phyloP scores from a whole-genome alignment of 2,113 vertebrate genomes.

The Agapornis roseicollis region DNA sequence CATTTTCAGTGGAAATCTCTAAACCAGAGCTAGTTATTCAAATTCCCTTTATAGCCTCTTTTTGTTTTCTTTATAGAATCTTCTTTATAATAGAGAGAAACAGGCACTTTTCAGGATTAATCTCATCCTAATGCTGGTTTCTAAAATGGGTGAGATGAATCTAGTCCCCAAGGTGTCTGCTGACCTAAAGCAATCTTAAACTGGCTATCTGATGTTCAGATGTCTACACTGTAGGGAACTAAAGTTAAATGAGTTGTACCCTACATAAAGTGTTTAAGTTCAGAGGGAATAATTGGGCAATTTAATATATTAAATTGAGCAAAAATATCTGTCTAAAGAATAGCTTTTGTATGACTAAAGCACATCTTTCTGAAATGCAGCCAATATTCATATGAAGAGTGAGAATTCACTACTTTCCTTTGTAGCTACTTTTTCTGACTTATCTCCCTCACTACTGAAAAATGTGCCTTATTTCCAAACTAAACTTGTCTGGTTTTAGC shows the following conservation, averaged over 20 bases:
- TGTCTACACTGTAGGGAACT: not conserved
- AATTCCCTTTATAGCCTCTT: not conserved
- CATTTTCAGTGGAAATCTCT: not conserved
- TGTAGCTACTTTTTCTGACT: constrained; percentile 12
- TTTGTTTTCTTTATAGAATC: not conserved
- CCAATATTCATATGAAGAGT: not conserved
- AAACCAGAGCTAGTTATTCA: not conserved
- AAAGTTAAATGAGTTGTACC: not conserved
- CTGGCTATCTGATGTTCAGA: not conserved
- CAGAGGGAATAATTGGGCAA: not conserved
- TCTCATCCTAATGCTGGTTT: not conserved
- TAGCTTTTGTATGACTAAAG: not conserved
- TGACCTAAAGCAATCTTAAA: not conserved
- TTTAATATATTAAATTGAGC: not conserved
- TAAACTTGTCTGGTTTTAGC: constrained; percentile 37
- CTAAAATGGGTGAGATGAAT: not conserved
- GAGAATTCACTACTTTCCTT: constrained; percentile 27
- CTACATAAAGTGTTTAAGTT: not conserved
- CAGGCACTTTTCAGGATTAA: not conserved
- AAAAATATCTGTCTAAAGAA: not conserved
- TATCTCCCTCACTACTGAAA: constrained; percentile 22
- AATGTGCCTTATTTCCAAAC: constrained; percentile 36
- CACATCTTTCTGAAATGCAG: not conserved
- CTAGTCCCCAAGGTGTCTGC: not conserved
- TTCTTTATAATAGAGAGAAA: not conserved